Conservation (phyloP, 2,888 invertebrate genomes). For the Osmoderma eremita region DNA sequence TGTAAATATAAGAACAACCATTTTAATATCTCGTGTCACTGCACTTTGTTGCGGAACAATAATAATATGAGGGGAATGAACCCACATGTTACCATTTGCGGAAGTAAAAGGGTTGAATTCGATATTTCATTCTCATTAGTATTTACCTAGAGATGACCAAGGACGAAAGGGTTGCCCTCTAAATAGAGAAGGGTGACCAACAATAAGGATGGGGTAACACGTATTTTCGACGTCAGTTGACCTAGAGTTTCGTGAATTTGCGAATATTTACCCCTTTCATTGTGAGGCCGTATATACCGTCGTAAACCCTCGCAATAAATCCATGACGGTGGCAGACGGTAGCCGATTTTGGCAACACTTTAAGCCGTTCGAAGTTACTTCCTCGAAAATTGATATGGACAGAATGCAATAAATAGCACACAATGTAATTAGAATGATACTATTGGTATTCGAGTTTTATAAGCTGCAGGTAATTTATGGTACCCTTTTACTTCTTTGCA, state of each 20-base stretch:
- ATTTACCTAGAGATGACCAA: conserved; percentile 30
- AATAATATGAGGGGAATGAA: conserved; percentile 9
- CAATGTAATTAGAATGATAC: conserved; percentile 2
- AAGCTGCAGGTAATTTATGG: not conserved
- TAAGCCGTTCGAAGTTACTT: conserved; percentile 2
- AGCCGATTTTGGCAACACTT: conserved; percentile 21
- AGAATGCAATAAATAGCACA: not conserved
- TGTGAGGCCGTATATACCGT: not conserved
- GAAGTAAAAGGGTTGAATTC: conserved; percentile 15
- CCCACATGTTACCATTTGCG: conserved; percentile 33
- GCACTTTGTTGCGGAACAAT: not conserved
- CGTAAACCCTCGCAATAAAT: conserved; percentile 22
- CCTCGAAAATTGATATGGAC: not conserved
- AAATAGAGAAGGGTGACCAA: conserved; percentile 20
- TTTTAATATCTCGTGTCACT: not conserved
- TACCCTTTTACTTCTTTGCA: too few relatives aligned
- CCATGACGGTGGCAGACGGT: conserved; percentile 14
- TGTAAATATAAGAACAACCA: not conserved
- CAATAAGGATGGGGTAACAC: conserved; percentile 15
- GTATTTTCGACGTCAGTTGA: conserved; percentile 19
- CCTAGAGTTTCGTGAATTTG: conserved; percentile 30
- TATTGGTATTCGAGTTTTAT: not conserved
- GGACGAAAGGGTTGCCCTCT: conserved; percentile 27
- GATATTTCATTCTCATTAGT: conserved; percentile 31
- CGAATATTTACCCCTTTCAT: conserved; percentile 17